A percentile compares a stretch with the other conserved stretches of the same genome.
Conservation (phyloP, 1,140 invertebrate genomes). For the Drosophila grimshawi region DNA sequence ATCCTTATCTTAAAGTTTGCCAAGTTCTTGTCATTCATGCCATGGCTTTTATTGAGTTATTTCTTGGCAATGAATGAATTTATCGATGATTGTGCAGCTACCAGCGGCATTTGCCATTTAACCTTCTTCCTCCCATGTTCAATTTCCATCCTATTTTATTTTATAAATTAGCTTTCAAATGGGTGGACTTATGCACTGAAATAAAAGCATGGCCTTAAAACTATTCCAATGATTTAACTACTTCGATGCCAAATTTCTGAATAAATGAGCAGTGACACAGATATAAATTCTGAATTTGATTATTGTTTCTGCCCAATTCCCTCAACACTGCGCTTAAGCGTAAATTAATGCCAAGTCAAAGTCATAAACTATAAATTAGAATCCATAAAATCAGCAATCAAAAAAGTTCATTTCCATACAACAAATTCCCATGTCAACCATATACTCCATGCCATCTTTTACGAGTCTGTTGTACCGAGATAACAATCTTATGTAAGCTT, state of each 20-base stretch:
- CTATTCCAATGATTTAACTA: constrained; percentile 34
- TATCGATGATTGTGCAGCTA: constrained; percentile 51
- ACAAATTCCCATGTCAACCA: constrained; percentile 16
- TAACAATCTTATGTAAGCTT: constrained; percentile 34
- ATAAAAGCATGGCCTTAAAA: constrained; percentile 37
- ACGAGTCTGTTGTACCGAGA: constrained; percentile 25
- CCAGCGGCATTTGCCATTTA: constrained; percentile 21
- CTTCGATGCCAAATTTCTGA: constrained; percentile 45
- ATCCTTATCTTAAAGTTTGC: constrained; percentile 66
- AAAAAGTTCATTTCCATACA: constrained; percentile 15
- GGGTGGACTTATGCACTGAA: constrained; percentile 44
- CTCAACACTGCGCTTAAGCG: constrained; percentile 7
- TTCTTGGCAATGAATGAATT: constrained; percentile 53
- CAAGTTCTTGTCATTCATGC: constrained; percentile 73
- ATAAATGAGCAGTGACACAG: constrained; percentile 49
- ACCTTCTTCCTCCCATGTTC: not conserved
- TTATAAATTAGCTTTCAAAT: constrained; percentile 65
- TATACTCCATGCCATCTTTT: constrained; percentile 32
- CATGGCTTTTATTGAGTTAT: constrained; percentile 70
- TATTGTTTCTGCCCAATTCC: constrained; percentile 17
- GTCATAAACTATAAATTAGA: constrained; percentile 39
- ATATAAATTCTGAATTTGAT: constrained; percentile 42
- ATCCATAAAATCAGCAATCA: constrained; percentile 41
- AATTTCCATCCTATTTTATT: not conserved
- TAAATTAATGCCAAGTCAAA: constrained; percentile 32